Evolutionary conservation across 2,797 vertebrate species (phyloP), one percentile per base, ranked within the genome.

Genomic region (Myotis vivesi): DNA sequence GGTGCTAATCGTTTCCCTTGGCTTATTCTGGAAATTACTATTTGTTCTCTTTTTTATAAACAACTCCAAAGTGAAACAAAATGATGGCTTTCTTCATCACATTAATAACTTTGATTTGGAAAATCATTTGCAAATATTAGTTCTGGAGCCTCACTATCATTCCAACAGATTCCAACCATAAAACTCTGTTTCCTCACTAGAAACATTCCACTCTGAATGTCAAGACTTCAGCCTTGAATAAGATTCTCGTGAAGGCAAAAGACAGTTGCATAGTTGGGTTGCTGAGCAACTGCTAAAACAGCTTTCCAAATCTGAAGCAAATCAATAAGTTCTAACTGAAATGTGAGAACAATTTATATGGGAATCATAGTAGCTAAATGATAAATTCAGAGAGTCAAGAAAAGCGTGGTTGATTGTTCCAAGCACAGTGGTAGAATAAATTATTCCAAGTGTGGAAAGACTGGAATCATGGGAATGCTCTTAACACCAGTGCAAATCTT

Each of bases 171-270:
- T 41, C 41, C 11, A 75, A 68, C 12, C 66, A 51, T 62, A 41
- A 83, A 87, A 90, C 33, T 59, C 57, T n/a, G 89, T 82, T 94
- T 95, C 23, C 33, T 95, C 30, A 10, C 64, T 66, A 46, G 72
- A 87, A 85, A 96, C 75, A 77, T 2, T 49, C 10, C 88, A 51
- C 62, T 69, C 57, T 57, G 66, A 82, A 64, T 75, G 69, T 81
- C 68, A 92, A 87, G 62, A 51, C 41, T 90, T 86, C 36, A 77
- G 20, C 22, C 46, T 90, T 79, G 79, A 80, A 49, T 28, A 76
- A n/a, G 79, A 84, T 80, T 76, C 72, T 72, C 87, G 96, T 51
- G 59, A 92, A 87, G 59, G 94, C 92, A 91, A 95, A 91, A 89
- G 82, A 83, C 3, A 89, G 89, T 62, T 86, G 91, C 55, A 28